Evolutionary conservation across 1,140 invertebrate genomes (phyloP).

Genomic region (Lepidurus packardi): DNA sequence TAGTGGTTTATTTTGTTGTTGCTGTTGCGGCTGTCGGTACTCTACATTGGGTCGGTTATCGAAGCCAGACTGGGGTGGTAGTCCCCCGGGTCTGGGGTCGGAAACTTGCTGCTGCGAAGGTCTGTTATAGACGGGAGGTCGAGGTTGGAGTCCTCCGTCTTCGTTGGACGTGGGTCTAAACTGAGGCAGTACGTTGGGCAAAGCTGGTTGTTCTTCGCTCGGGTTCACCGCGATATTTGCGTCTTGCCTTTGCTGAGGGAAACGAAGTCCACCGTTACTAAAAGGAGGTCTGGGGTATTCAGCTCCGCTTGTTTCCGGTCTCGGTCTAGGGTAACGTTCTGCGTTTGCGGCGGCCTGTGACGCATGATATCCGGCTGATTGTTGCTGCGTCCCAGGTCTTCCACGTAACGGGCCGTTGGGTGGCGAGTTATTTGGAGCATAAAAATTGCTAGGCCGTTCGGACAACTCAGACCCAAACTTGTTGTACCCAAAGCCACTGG

Average conservation of each 20-base stretch:
- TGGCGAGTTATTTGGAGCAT: not conserved
- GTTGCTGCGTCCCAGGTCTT: conserved; percentile 22
- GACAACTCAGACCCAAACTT: not conserved
- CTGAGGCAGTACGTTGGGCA: conserved; percentile 31
- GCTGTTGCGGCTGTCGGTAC: not conserved
- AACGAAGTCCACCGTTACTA: not conserved
- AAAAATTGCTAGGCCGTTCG: not conserved
- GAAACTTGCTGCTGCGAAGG: not conserved
- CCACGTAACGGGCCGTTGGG: not conserved
- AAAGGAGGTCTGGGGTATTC: conserved; percentile 29
- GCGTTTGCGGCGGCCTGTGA: not conserved
- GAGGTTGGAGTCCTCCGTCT: conserved; percentile 20
- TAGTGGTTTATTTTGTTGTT: conserved; percentile 25
- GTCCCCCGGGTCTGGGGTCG: not conserved
- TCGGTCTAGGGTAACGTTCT: not conserved
- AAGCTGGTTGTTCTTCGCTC: not conserved
- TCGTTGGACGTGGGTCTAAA: conserved; percentile 30
- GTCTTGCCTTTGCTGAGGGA: not conserved
- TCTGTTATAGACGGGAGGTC: conserved; percentile 12
- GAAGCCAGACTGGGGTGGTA: not conserved
- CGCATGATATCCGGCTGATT: not conserved
- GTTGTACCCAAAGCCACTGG: not conserved
- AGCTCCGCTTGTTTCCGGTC: not conserved
- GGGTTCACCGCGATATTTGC: not conserved
- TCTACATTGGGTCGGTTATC: not conserved